Evolutionary conservation across 2,113 vertebrate species (phyloP), one percentile per base, ranked within the genome.

Genomic region (Pterocles burchelli): DNA sequence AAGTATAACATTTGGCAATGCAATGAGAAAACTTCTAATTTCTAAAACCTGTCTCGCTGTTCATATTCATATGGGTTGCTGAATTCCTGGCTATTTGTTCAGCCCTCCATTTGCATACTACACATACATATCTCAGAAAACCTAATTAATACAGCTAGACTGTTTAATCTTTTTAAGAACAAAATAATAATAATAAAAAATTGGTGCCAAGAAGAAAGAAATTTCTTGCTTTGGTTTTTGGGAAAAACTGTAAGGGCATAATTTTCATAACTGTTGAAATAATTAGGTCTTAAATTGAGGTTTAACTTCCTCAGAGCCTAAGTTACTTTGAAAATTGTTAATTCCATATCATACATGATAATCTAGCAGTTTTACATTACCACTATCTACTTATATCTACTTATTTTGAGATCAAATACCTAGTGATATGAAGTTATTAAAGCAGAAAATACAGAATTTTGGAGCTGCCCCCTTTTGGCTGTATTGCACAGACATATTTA

Each of bases 201-300:
- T 21, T 2, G 6, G 15, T 82, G 81, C 67, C 46, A 82, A 88
- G 71, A 95, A 86, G 48, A 95, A 92, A 93, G 61, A 28, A 88
- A 49, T 15, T 10, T 62, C 51, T n/a, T 91, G 33, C 88, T 89
- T 91, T 75, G 78, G 13, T 95, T 91, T 92, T 83, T 6, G 43
- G 77, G 78, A 76, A 93, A 94, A 71, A 29, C 13, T 17, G n/a
- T 59, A 88, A 87, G 31, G 81, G 85, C 67, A 93, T 79, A 58
- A 77, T 89, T 93, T 76, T 90, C 43, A 2, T 76, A 85, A 46
- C 6, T 61, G 48, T 65, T 83, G 46, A 90, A 95, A 82, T 97
- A 93, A 91, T 78, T 75, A 95, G n/a, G 36, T 81, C 57, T 96
- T 85, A 82, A 89, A 89, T 74, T 63, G 68, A 85, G 16, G 52